Conservation (phyloP, 2,888 invertebrate genomes). For the Crepidodera aurea region DNA sequence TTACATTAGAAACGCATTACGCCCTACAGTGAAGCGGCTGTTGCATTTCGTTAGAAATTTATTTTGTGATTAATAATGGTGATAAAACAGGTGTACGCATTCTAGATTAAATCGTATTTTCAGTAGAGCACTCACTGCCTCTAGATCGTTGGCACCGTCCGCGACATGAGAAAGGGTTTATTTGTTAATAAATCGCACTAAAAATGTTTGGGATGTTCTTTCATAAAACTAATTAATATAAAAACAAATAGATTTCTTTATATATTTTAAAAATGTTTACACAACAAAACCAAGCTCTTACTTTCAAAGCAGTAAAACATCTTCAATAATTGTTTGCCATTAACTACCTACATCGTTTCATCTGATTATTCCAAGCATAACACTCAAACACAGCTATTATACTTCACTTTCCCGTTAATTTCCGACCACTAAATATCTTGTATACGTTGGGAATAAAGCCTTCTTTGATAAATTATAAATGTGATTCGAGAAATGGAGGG, state of each 20-base stretch:
- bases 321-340: neutral
- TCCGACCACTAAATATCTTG: conserved; percentile 16
- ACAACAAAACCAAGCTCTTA: too few species aligned
- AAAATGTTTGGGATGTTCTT: too few species aligned
- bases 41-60: conserved; percentile 54
- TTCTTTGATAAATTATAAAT: conserved; percentile 51
- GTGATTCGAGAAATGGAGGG: conserved; percentile 45
- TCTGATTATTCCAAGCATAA: neutral
- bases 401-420: conserved; percentile 8
- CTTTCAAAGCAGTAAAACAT: neutral
- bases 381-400: neutral
- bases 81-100: conserved; percentile 56
- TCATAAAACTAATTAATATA: too few species aligned
- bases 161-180: neutral
- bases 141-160: conserved; percentile 28
- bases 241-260: too few species aligned
- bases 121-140: conserved; percentile 41
- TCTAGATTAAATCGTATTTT: conserved; percentile 55
- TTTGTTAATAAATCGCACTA: neutral
- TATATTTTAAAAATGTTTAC: too few species aligned
- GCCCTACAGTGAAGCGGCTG: conserved; percentile 47
- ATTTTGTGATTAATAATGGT: conserved; percentile 56
- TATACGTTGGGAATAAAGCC: conserved; percentile 26
- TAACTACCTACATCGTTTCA: neutral
- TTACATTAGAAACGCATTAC: conserved; percentile 56